A percentile compares a stretch with the other conserved stretches of the same genome.
phyloP scores from a whole-genome alignment of 2,113 vertebrate species.

The Cryptomyrus ogoouensis region DNA sequence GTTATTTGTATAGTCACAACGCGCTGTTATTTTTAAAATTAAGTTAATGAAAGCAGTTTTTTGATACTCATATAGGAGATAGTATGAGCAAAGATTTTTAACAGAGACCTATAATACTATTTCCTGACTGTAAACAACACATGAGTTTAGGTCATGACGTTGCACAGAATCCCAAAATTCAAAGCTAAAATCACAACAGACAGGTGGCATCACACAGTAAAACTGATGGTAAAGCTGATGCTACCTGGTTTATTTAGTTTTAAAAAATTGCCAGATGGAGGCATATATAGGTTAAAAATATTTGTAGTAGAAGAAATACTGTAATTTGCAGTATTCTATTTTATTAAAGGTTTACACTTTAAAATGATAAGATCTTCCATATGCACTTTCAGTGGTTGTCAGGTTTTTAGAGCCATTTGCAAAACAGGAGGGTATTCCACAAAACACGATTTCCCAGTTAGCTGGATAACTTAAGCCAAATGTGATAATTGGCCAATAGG shows the following conservation, averaged over 20 bases:
- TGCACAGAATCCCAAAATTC: neutral
- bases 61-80: neutral
- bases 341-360: neutral
- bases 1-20: neutral
- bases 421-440: neutral
- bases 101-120: neutral
- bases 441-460: neutral
- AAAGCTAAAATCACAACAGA: neutral
- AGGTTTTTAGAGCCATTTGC: no score
- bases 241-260: neutral
- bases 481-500: neutral
- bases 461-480: neutral
- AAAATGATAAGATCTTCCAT: no score
- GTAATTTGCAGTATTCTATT: neutral
- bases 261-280: neutral
- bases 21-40: neutral
- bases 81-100: neutral
- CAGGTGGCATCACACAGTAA: neutral
- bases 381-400: no score
- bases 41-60: neutral
- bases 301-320: no score
- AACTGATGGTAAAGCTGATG: neutral
- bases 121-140: neutral
- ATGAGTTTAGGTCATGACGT: neutral
- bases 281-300: no score